These are phyloP conservation scores for Dissostichus mawsoni DNA, from an alignment of 2,113 vertebrate species.

Conservation along the genomic window DNA sequence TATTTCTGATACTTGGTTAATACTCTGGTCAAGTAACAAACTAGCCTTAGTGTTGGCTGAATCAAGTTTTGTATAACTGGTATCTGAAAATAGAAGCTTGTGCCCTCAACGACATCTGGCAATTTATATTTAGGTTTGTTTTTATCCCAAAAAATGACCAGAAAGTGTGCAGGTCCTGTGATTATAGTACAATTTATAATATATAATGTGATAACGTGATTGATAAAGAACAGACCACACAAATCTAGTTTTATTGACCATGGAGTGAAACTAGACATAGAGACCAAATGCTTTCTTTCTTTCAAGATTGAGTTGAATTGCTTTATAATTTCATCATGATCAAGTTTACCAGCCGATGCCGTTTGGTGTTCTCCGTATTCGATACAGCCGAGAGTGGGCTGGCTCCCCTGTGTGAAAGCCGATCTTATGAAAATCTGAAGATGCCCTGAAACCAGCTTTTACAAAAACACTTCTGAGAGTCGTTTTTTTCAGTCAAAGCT, in stretches of 20 bases:
- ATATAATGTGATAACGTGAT: background rate
- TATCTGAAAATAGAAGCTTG: background rate
- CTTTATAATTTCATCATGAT: conserved; percentile 53
- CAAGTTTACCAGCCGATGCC: background rate
- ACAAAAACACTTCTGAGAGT: conserved; percentile 11
- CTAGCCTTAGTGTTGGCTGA: background rate
- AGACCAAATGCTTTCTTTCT: background rate
- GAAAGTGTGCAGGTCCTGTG: background rate
- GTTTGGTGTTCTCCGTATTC: background rate
- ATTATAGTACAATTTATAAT: background rate
- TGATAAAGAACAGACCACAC: background rate
- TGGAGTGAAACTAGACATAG: background rate
- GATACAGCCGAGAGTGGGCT: background rate
- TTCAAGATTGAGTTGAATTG: conserved; percentile 14
- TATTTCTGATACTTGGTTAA: too few species aligned
- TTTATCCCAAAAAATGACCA: background rate
- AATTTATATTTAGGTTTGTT: background rate
- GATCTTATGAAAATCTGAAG: conserved; percentile 11
- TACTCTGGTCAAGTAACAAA: too few species aligned
- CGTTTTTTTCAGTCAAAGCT: conserved; percentile 21
- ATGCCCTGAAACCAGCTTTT: conserved; percentile 19
- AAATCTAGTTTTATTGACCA: too few species aligned
- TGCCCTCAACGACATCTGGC: background rate
- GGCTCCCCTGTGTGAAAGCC: conserved; percentile 5
- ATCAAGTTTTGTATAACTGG: background rate